Evolutionary conservation across 2,888 invertebrate genomes (phyloP).

Genomic region (Margaritifera margaritifera): DNA sequence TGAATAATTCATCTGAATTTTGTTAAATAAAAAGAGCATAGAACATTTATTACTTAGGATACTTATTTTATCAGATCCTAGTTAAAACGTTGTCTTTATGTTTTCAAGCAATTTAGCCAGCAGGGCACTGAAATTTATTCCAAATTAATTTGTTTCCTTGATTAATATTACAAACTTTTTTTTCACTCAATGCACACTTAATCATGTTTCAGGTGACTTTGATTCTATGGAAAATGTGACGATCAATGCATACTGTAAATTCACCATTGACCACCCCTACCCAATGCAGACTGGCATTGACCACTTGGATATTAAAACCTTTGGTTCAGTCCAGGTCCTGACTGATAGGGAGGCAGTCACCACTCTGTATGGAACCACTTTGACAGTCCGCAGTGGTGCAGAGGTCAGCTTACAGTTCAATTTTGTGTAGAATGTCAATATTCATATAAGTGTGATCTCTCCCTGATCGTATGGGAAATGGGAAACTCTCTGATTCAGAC

Average conservation of each 20-base stretch:
- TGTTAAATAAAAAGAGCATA: too few species aligned
- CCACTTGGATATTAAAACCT: constrained; percentile 58
- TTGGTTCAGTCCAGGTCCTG: constrained; percentile 43
- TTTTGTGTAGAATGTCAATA: too few species aligned
- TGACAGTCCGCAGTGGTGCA: constrained; percentile 57
- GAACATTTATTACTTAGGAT: too few species aligned
- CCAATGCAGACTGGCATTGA: constrained; percentile 37
- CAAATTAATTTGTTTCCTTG: too few species aligned
- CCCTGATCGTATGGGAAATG: too few species aligned
- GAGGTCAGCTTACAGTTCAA: constrained; percentile 29
- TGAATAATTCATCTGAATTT: too few species aligned
- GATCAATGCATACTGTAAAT: constrained; percentile 46
- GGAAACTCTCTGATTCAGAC: too few species aligned
- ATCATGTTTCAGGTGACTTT: constrained; percentile 38
- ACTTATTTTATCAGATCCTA: too few species aligned
- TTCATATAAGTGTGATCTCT: not conserved
- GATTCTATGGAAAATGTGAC: constrained; percentile 46
- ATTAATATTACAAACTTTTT: too few species aligned
- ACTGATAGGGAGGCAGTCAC: constrained; percentile 46
- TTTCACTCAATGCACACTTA: not conserved
- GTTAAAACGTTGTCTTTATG: too few species aligned
- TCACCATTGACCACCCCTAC: constrained; percentile 47
- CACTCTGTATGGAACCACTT: constrained; percentile 47
- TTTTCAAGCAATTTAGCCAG: too few species aligned
- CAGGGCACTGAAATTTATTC: too few species aligned